These are phyloP conservation scores for Diadumene lineata DNA, from an alignment of 92 coral and sea anemone species.

Conservation along the genomic window DNA sequence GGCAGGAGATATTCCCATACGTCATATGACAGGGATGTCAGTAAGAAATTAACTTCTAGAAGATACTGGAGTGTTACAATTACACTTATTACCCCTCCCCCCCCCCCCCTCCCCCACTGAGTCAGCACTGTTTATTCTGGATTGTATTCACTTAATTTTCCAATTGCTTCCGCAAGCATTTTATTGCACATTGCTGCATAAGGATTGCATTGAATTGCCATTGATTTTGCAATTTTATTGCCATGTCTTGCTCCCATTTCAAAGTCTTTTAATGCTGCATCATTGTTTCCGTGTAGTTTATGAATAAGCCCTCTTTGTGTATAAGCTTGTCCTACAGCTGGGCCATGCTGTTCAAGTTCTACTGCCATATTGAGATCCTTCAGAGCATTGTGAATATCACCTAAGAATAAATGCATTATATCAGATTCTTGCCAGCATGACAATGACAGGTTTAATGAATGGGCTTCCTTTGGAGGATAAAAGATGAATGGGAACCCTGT, in stretches of 20 bases:
- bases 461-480: too few species aligned
- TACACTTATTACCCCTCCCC: too few species aligned
- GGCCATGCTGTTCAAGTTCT: slow-evolving; percentile 68
- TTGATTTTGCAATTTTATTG: slow-evolving; percentile 85
- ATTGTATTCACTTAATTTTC: slow-evolving; percentile 38
- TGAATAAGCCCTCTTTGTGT: slow-evolving; percentile 91
- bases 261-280: slow-evolving; percentile 73
- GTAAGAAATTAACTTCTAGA: too few species aligned
- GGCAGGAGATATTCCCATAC: too few species aligned
- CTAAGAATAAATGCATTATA: slow-evolving; percentile 47
- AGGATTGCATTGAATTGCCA: slow-evolving; percentile 90
- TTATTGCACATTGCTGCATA: slow-evolving; percentile 99
- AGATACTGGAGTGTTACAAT: too few species aligned
- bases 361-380: slow-evolving; percentile 85
- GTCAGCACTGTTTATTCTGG: slow-evolving; percentile 16
- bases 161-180: slow-evolving; percentile 94
- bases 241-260: slow-evolving; percentile 83
- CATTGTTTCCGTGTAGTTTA: slow-evolving; percentile 76
- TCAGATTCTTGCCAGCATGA: too few species aligned
- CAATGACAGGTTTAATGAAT: too few species aligned
- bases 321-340: slow-evolving; percentile 87
- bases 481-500: too few species aligned
- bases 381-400: slow-evolving; percentile 72
- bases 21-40: too few species aligned
- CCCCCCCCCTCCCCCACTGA: too few species aligned